Evolutionary conservation across 2,113 vertebrate species (phyloP).

Genomic region (Xerus inauris): DNA sequence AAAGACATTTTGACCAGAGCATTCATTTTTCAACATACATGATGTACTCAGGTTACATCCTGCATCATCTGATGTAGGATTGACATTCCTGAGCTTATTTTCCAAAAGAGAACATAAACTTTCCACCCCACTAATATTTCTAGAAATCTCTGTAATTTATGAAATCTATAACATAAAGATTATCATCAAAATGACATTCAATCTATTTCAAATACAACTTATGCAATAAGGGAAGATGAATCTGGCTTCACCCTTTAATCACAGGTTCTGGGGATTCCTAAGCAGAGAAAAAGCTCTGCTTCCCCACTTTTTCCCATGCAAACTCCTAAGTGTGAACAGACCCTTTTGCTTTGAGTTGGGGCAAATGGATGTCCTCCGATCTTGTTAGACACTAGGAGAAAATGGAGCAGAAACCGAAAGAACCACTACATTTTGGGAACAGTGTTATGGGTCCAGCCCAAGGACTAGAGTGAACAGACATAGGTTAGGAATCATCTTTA

Average conservation of each 20-base stretch:
- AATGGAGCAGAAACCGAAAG: not conserved
- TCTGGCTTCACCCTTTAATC: not conserved
- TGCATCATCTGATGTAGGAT: not conserved
- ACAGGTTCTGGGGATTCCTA: not conserved
- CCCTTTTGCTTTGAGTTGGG: not conserved
- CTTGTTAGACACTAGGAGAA: not conserved
- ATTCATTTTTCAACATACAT: constrained; percentile 57
- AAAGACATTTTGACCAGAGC: constrained; percentile 52
- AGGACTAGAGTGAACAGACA: not conserved
- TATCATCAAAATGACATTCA: constrained; percentile 3
- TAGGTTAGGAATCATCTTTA: not conserved
- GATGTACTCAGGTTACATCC: not conserved
- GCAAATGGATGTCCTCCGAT: not conserved
- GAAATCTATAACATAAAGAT: constrained; percentile 44
- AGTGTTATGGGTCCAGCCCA: not conserved
- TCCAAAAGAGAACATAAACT: not conserved
- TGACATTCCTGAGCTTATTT: not conserved
- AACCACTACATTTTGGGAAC: not conserved
- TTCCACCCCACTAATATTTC: not conserved
- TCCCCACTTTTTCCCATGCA: not conserved
- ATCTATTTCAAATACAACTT: constrained; percentile 44
- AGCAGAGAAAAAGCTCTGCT: not conserved
- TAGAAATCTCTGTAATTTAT: not conserved
- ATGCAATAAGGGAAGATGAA: not conserved
- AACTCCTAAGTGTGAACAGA: not conserved